These are phyloP conservation scores for Orchesella cincta DNA, from an alignment of 1,140 invertebrate genomes.

Conservation along the genomic window DNA sequence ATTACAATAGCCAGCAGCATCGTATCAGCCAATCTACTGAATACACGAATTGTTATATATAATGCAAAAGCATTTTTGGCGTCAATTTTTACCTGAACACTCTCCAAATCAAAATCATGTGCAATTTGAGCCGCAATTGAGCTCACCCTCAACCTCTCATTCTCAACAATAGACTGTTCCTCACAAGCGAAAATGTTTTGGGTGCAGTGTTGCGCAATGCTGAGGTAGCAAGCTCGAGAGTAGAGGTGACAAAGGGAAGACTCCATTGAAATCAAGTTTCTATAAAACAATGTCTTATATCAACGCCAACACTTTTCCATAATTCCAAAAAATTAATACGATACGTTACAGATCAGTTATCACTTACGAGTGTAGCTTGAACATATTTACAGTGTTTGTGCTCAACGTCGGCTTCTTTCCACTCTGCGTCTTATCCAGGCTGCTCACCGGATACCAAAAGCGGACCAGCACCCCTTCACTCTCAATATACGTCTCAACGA, in stretches of 20 bases:
- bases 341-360: not conserved
- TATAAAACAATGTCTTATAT: not conserved
- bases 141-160: not conserved
- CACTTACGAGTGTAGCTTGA: constrained; percentile 56
- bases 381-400: constrained; percentile 55
- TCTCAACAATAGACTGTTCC: not conserved
- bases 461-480: constrained; percentile 57
- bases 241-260: not conserved
- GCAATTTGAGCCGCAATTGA: not conserved
- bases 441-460: constrained; percentile 58
- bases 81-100: too few relatives aligned
- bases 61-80: too few relatives aligned
- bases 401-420: constrained; percentile 55
- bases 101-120: not conserved
- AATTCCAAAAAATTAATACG: too few relatives aligned
- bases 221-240: not conserved
- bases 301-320: not conserved
- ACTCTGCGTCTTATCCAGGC: constrained; percentile 55
- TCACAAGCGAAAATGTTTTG: not conserved
- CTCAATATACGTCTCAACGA: constrained; percentile 57
- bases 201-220: not conserved
- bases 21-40: too few relatives aligned
- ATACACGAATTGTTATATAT: too few relatives aligned
- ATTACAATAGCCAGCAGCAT: not conserved
- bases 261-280: constrained; percentile 12